Conservation (phyloP, 2,888 invertebrate genomes). For the Ashinkailepas kermadecensis region DNA sequence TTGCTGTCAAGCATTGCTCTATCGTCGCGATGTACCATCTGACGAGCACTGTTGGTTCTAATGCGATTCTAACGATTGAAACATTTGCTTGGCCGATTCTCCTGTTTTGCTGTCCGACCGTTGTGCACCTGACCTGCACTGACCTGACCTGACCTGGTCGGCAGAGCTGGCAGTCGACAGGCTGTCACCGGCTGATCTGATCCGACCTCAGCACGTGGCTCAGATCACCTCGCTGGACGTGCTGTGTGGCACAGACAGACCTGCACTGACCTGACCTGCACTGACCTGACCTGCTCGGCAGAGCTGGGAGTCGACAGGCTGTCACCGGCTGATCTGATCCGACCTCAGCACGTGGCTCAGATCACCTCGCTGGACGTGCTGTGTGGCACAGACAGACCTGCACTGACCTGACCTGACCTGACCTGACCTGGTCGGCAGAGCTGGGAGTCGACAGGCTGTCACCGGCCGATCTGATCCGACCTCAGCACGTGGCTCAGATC, state of each 20-base stretch:
- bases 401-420: not conserved
- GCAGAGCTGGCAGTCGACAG: not conserved
- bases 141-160: not conserved
- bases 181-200: not conserved
- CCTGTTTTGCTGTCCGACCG: too few species aligned
- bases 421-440: not conserved
- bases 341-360: slow-evolving; percentile 47
- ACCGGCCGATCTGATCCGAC: not conserved
- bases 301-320: not conserved
- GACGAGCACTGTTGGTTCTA: too few species aligned
- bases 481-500: slow-evolving; percentile 52
- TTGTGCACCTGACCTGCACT: too few species aligned
- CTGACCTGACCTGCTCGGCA: not conserved
- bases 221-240: slow-evolving; percentile 68
- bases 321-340: not conserved
- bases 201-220: slow-evolving; percentile 41
- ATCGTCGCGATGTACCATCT: too few species aligned
- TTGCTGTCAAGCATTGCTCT: too few species aligned
- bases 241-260: slow-evolving; percentile 68
- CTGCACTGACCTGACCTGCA: too few species aligned
- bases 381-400: slow-evolving; percentile 70
- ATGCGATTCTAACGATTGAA: too few species aligned
- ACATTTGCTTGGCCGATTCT: too few species aligned
- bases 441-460: not conserved
- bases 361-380: slow-evolving; percentile 66